These are phyloP conservation scores for Drosophila ambigua DNA, from an alignment of 1,140 invertebrate species.

Conservation along the genomic window DNA sequence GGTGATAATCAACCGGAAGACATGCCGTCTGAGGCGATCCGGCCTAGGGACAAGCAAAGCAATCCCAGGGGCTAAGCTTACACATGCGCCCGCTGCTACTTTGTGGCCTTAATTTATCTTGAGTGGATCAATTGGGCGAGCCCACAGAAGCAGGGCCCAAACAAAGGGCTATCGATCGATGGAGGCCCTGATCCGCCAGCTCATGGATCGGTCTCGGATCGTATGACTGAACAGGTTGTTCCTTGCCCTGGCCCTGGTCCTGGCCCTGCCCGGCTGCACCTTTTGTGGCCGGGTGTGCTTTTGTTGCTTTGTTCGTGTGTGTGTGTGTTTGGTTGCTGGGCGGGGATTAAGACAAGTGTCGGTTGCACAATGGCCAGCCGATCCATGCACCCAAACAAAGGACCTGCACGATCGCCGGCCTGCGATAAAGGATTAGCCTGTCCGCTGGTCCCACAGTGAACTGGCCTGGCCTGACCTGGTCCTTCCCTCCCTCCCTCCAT, in stretches of 20 bases:
- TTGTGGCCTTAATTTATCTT: conserved; percentile 76
- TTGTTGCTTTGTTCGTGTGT: conserved; percentile 33
- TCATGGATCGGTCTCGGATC: conserved; percentile 18
- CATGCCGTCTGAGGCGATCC: conserved; percentile 48
- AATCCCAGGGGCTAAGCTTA: conserved; percentile 62
- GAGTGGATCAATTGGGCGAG: conserved; percentile 72
- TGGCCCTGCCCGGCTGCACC: background rate
- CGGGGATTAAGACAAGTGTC: conserved; percentile 62
- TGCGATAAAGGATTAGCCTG: conserved; percentile 66
- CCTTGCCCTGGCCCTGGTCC: too few relatives aligned
- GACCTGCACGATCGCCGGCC: conserved; percentile 59
- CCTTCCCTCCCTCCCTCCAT: background rate
- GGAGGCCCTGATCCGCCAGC: conserved; percentile 13
- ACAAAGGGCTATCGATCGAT: conserved; percentile 47
- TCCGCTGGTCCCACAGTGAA: background rate
- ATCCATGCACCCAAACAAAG: conserved; percentile 56
- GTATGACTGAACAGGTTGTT: too few relatives aligned
- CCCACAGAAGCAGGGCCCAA: conserved; percentile 23
- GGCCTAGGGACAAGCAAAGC: conserved; percentile 1
- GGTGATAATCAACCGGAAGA: conserved; percentile 60
- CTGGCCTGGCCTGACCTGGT: too few relatives aligned
- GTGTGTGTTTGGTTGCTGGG: background rate
- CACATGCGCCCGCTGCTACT: conserved; percentile 47
- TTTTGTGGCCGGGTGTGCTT: conserved; percentile 73
- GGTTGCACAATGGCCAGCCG: conserved; percentile 67